Percentiles rank a stretch among this genome's conserved stretches.
Evolutionary conservation across 2,888 invertebrate genomes (phyloP).

Genomic region (Trachelus tabidus): DNA sequence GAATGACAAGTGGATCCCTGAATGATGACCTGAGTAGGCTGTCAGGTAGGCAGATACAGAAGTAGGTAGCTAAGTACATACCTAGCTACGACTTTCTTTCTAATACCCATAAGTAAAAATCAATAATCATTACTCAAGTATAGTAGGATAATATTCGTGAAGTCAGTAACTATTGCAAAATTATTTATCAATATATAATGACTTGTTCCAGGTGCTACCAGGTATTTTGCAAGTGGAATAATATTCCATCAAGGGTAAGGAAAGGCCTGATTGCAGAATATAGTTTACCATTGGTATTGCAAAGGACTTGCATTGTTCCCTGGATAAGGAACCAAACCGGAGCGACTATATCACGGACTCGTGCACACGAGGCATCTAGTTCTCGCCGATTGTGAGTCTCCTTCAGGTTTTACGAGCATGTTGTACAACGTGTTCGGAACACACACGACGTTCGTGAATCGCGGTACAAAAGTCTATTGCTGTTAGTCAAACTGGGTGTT

Average conservation of each 20-base stretch:
- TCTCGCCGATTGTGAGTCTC: conserved; percentile 14
- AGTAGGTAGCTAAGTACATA: background rate
- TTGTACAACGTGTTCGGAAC: background rate
- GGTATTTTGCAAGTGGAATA: background rate
- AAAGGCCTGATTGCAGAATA: background rate
- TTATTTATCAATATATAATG: background rate
- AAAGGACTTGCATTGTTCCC: conserved; percentile 36
- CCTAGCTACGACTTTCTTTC: background rate
- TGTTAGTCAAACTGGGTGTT: background rate
- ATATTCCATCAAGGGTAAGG: background rate
- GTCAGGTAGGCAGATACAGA: background rate
- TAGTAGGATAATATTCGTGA: background rate
- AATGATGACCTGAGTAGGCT: background rate
- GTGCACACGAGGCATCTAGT: conserved; percentile 40
- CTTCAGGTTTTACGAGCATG: background rate
- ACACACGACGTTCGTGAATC: background rate
- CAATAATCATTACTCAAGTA: background rate
- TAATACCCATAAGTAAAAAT: background rate
- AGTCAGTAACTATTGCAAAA: background rate
- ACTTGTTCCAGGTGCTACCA: background rate
- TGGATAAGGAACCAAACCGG: conserved; percentile 35
- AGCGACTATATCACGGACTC: conserved; percentile 32
- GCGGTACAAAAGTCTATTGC: background rate
- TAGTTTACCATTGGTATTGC: conserved; percentile 11
- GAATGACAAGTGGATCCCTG: background rate